Evolutionary conservation across 1,140 invertebrate genomes (phyloP), one percentile per base, ranked within the genome.

Genomic region (Penaeus chinensis): DNA sequence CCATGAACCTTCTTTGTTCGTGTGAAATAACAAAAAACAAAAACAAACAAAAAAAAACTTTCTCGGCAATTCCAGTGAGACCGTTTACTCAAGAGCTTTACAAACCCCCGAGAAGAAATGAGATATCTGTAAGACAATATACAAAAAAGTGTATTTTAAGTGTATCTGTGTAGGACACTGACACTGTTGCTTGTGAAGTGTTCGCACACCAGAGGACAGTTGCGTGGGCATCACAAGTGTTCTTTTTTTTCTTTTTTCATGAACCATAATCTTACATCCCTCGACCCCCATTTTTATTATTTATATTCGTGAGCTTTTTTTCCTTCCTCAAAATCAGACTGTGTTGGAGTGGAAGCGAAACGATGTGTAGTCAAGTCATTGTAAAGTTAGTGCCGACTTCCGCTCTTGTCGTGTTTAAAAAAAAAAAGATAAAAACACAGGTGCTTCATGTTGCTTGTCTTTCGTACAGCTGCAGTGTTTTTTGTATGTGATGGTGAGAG

Each of bases 381-480:
- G 77, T 79, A 79, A 42, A 79, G 77, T 79, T 79, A 79, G 77
- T 79, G 54, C 54, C 47, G 47, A 79, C 47, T 76, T 84, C 82
- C 82, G 76, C 82, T 84, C 66, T 71, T 22, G 82, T 76, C 32
- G 54, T 54, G 54, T 54, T 54, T 10, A 54, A 54, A 54, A 54
- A 54, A 54, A 54, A 54, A 54, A 54, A 54, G 10, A 54, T 54
- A 54, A 54, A 54, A 54, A 54, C 76, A 24, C 69, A 74, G 82
- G 82, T 84, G 82, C 82, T 84, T 84, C 82, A 61, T 84, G 82
- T 84, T 69, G 82, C 82, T 84, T 84, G 69, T 74, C 82, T 84
- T 74, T 71, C 60, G 82, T 74, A 71, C 54, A 84, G 77, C 42
- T 27, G 77, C 77, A 60, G 77, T 54, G 54, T 54, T 54, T 54